Conservation (phyloP, 1,140 invertebrate species). For the Ips typographus region DNA sequence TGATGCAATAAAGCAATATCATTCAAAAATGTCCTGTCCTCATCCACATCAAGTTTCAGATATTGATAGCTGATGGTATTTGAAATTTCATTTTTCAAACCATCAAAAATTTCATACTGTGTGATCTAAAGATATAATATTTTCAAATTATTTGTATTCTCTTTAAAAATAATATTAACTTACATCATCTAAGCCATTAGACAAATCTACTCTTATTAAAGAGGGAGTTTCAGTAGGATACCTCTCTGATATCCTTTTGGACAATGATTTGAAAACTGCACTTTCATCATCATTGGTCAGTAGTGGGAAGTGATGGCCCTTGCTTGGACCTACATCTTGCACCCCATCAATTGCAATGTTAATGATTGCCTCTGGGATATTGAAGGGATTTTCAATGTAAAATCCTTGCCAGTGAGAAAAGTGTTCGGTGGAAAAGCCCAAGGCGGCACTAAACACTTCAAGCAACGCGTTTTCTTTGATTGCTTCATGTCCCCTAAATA, state of each 20-base stretch:
- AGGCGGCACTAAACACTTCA: slow-evolving; percentile 70
- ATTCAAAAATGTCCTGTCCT: slow-evolving; percentile 66
- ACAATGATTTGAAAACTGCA: slow-evolving; percentile 61
- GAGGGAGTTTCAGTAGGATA: slow-evolving; percentile 59
- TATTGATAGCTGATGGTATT: slow-evolving; percentile 53
- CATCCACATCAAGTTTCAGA: slow-evolving; percentile 60
- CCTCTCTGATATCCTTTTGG: slow-evolving; percentile 59
- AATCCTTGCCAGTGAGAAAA: slow-evolving; percentile 71
- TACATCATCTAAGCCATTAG: slow-evolving; percentile 65
- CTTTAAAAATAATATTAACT: slow-evolving; percentile 34
- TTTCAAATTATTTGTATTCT: background rate
- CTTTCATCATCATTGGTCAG: slow-evolving; percentile 66
- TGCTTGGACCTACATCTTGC: slow-evolving; percentile 55
- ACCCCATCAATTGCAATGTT: slow-evolving; percentile 73
- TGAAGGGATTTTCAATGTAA: slow-evolving; percentile 70
- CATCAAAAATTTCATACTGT: slow-evolving; percentile 56
- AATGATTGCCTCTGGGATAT: slow-evolving; percentile 74
- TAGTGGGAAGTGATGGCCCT: slow-evolving; percentile 61
- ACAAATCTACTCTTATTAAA: slow-evolving; percentile 64
- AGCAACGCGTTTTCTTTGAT: slow-evolving; percentile 64
- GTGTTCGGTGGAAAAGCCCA: slow-evolving; percentile 69
- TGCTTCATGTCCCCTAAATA: slow-evolving; percentile 63
- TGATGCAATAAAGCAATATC: slow-evolving; percentile 64
- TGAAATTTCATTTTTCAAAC: slow-evolving; percentile 54
- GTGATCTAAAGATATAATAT: slow-evolving; percentile 48